Evolutionary conservation across 2,888 invertebrate species (phyloP), one percentile per base, ranked within the genome.

Genomic region (Cephus sareptanus): DNA sequence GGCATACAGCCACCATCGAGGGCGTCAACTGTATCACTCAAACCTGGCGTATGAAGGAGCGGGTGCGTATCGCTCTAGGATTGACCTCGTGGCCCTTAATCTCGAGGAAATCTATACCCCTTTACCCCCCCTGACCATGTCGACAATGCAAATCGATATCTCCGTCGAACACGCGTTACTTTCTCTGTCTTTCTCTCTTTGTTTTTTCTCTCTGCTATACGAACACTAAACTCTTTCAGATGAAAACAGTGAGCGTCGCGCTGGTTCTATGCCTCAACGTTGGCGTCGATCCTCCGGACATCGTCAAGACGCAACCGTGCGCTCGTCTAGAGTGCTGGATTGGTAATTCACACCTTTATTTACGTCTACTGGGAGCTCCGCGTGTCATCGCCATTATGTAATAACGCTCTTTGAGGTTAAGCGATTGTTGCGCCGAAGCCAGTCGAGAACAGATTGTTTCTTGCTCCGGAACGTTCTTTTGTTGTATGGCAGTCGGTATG

Each of bases 211-310:
- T 75, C 71, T 71, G 74, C 75, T 30, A 73, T 69, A 56, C 56
- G 15, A 56, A 56, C 56, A 23, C 56, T 40, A 40, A 56, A 56
- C 56, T 56, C 23, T 93, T 92, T 35, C 92, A 98, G 96, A 99
- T 99, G 97, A 99, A 99, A 93, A 99, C 99, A 1, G 99, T 99
- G 80, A 99, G 99, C 92, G 99, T 99, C 79, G 99, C 99, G 0
- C 93, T 99, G 81, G 99, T 99, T 37, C 93, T 99, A 73, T 99
- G 99, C 92, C 94, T 99, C 70, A 99, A 99, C 92, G 97, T 99
- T 78, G 99, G 99, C n/a, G 99, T 99, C 33, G 99, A 99, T 92
- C 99, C 99, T 3, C 99, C 99, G 0, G 99, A 99, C 92, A 95
- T 99, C 77, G 96, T 98, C 68, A 99, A 99, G 92, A 98, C 98